Conservation (phyloP, 2,888 invertebrate species). For the Nemoura dubitans region DNA sequence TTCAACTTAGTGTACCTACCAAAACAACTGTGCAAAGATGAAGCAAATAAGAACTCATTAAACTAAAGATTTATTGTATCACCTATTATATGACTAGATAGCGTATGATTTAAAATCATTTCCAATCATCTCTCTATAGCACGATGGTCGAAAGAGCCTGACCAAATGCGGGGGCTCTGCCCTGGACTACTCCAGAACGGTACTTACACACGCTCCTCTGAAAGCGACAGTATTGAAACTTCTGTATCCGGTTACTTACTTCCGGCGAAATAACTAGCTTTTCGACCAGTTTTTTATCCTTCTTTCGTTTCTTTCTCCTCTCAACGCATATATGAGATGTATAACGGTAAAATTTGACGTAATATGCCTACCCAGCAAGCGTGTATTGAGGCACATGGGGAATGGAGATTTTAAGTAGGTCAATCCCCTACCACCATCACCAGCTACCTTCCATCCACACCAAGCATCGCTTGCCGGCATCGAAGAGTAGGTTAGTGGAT, state of each 20-base stretch:
- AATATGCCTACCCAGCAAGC: not conserved
- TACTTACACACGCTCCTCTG: not conserved
- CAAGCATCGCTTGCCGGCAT: not conserved
- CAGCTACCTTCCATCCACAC: conserved; percentile 17
- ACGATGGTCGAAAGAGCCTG: too few species aligned
- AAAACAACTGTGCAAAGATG: too few species aligned
- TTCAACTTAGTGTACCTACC: too few species aligned
- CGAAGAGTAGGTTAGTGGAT: conserved; percentile 40
- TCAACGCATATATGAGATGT: not conserved
- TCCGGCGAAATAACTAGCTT: conserved; percentile 17
- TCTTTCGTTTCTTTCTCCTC: not conserved
- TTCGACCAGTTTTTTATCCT: not conserved
- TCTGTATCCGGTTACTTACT: conserved; percentile 18
- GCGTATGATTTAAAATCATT: too few species aligned
- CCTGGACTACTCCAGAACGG: not conserved
- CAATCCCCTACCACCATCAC: not conserved
- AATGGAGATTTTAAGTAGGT: not conserved
- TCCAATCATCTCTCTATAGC: too few species aligned
- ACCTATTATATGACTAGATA: too few species aligned
- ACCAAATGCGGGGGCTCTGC: not conserved
- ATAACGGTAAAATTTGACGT: conserved; percentile 15
- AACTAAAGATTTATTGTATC: too few species aligned
- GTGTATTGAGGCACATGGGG: not conserved
- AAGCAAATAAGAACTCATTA: too few species aligned
- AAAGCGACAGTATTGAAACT: conserved; percentile 39